Percentiles rank a stretch among this genome's conserved stretches.
These are phyloP conservation scores for Sesamia nonagrioides DNA, from an alignment of 1,140 invertebrate genomes.

Conservation along the genomic window DNA sequence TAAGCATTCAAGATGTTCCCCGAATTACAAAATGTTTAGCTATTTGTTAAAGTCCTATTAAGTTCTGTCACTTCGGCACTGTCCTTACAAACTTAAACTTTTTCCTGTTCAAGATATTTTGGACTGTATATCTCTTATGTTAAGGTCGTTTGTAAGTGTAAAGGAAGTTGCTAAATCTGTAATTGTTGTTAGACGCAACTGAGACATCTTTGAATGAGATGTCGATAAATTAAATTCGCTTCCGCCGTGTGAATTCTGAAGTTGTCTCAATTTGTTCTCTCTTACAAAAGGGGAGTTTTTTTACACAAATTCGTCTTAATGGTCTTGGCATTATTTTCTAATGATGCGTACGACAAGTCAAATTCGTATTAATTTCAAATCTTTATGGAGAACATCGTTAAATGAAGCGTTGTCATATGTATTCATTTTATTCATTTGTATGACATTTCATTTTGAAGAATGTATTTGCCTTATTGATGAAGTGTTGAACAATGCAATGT, in stretches of 20 bases:
- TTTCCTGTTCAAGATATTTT: conserved; percentile 46
- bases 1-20: conserved; percentile 82
- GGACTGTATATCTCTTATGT: conserved; percentile 44
- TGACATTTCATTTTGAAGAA: not conserved
- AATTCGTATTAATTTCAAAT: conserved; percentile 22
- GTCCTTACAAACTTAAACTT: conserved; percentile 57
- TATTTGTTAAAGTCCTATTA: conserved; percentile 86
- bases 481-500: not conserved
- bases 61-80: conserved; percentile 78
- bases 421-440: conserved; percentile 5
- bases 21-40: conserved; percentile 86
- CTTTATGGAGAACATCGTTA: not conserved
- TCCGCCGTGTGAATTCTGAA: conserved; percentile 82
- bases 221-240: conserved; percentile 86
- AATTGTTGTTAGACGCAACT: conserved; percentile 81
- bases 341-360: conserved; percentile 56
- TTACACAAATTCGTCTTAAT: conserved; percentile 58
- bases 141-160: conserved; percentile 41
- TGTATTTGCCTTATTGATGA: not conserved
- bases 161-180: conserved; percentile 62
- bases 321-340: conserved; percentile 59
- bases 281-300: conserved; percentile 70
- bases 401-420: not conserved
- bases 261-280: conserved; percentile 85
- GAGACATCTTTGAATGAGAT: conserved; percentile 81